phyloP scores from a whole-genome alignment of 2,888 invertebrate genomes.

The Drosophila cognata region DNA sequence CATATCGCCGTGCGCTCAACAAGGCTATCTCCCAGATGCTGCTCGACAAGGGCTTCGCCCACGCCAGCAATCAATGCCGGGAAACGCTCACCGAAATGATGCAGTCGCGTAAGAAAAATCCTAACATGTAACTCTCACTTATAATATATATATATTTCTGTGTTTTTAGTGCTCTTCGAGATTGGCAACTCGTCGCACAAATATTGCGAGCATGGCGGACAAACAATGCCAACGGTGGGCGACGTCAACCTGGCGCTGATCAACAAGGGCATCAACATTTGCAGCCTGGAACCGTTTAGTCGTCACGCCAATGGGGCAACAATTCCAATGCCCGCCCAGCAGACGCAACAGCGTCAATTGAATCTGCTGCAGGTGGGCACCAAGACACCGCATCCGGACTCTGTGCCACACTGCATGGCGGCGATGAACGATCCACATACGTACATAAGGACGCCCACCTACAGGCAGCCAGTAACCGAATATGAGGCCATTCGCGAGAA shows the following conservation, averaged over 20 bases:
- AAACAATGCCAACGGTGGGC: constrained; percentile 94
- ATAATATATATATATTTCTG: not conserved
- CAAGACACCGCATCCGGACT: constrained; percentile 92
- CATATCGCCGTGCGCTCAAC: constrained; percentile 86
- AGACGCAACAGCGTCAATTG: constrained; percentile 91
- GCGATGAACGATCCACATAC: constrained; percentile 98
- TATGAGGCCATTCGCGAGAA: constrained; percentile 98
- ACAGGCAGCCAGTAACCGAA: constrained; percentile 97
- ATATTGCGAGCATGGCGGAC: constrained; percentile 95
- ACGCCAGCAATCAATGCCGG: constrained; percentile 91
- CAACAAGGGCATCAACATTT: constrained; percentile 92
- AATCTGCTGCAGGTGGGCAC: constrained; percentile 95
- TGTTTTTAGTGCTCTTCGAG: constrained; percentile 90
- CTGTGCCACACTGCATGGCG: constrained; percentile 96
- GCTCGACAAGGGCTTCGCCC: constrained; percentile 92
- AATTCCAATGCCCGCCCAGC: constrained; percentile 90
- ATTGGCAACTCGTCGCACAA: constrained; percentile 92
- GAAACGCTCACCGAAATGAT: constrained; percentile 96
- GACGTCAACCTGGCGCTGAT: constrained; percentile 94
- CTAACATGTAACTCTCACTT: not conserved
- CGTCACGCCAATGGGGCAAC: constrained; percentile 89
- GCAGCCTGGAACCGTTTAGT: constrained; percentile 91
- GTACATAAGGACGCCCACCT: constrained; percentile 97
- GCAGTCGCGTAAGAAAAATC: constrained; percentile 89
- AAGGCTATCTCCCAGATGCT: constrained; percentile 92